phyloP scores from a whole-genome alignment of 2,113 vertebrate species.

The Chloropsis hardwickii region DNA sequence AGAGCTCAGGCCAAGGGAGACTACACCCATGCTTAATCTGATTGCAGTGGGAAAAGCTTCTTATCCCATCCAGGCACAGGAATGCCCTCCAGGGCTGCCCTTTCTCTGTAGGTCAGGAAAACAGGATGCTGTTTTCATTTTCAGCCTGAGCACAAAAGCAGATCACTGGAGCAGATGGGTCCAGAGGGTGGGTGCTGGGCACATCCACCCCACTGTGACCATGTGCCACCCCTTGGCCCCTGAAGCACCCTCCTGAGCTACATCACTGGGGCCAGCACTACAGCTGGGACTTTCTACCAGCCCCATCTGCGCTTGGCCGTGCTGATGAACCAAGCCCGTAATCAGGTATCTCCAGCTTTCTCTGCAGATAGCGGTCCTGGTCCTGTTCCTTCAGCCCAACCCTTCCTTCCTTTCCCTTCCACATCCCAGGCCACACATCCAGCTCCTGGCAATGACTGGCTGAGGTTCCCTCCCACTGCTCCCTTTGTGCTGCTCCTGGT shows the following conservation, averaged over 20 bases:
- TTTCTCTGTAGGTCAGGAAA: neutral
- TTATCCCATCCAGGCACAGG: neutral
- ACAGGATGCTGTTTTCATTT: neutral
- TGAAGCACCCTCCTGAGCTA: neutral
- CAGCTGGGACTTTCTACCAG: neutral
- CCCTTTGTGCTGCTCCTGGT: neutral
- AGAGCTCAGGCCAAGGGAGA: neutral
- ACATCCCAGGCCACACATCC: neutral
- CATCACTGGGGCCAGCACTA: neutral
- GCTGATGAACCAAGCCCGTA: neutral
- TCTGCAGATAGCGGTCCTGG: neutral
- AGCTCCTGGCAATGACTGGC: fast-evolving
- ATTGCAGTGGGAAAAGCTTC: neutral
- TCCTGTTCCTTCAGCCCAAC: neutral
- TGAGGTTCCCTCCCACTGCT: neutral
- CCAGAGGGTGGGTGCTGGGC: neutral
- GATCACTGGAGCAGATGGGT: neutral
- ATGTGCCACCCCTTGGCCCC: neutral
- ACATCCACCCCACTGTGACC: neutral
- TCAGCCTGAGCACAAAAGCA: neutral
- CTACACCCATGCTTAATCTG: neutral
- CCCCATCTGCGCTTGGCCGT: neutral
- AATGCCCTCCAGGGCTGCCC: neutral
- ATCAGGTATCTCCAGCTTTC: neutral
- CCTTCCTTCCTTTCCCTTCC: neutral